Conservation (phyloP, 2,113 vertebrate species). For the Pantherophis guttatus region DNA sequence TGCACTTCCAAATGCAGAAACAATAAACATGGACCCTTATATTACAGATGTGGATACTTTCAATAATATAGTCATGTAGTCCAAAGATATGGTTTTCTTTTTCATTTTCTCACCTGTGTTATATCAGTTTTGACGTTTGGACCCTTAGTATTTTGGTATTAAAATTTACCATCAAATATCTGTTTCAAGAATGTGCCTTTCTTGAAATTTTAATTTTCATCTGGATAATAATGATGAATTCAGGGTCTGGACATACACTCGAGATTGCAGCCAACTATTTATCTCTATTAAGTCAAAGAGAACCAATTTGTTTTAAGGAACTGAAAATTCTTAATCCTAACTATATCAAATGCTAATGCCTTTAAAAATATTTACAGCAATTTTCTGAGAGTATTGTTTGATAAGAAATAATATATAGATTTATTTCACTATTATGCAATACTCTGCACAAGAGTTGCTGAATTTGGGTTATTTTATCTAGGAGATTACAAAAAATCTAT, state of each 20-base stretch:
- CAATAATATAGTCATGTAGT: background rate
- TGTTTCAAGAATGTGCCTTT: constrained; percentile 52
- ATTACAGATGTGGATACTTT: background rate
- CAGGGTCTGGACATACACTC: constrained; percentile 43
- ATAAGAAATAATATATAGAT: constrained; percentile 1
- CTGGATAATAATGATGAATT: constrained; percentile 48
- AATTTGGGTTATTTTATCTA: background rate
- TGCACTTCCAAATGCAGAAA: background rate
- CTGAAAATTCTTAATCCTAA: constrained; percentile 6
- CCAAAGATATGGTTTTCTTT: constrained; percentile 11
- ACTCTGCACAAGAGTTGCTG: background rate
- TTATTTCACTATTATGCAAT: background rate
- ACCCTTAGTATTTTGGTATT: constrained; percentile 19
- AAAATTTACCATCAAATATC: constrained; percentile 49
- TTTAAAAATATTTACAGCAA: background rate
- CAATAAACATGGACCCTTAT: background rate
- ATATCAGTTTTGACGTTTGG: constrained; percentile 34
- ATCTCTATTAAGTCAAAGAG: constrained; percentile 32
- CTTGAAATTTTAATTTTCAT: constrained; percentile 43
- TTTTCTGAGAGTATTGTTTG: background rate
- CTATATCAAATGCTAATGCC: background rate
- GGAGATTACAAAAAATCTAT: background rate
- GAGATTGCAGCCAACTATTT: constrained; percentile 39
- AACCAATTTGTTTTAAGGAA: constrained; percentile 33
- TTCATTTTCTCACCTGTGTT: constrained; percentile 26